Conservation (phyloP, 2,888 invertebrate genomes). For the Amphipoea lucens region DNA sequence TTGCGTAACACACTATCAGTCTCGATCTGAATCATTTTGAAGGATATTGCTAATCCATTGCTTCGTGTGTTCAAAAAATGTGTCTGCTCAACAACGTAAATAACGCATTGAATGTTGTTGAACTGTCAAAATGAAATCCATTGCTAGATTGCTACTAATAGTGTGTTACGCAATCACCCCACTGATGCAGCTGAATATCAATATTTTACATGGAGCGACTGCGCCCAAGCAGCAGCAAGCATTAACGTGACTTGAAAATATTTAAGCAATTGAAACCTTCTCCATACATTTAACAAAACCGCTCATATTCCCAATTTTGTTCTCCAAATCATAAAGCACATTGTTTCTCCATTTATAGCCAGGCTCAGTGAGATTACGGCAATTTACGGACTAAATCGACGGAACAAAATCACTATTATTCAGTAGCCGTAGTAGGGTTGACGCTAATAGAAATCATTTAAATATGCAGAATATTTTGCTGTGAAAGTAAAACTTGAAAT, state of each 20-base stretch:
- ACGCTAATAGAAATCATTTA: background rate
- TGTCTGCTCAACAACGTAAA: no score
- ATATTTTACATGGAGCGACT: no score
- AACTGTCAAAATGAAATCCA: no score
- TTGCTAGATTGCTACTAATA: no score
- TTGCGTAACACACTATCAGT: no score
- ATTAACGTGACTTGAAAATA: background rate
- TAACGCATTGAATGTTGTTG: no score
- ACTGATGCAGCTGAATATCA: no score
- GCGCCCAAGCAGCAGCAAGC: background rate
- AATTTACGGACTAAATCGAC: slow-evolving; percentile 67
- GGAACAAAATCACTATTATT: slow-evolving; percentile 69
- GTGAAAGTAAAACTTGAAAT: background rate
- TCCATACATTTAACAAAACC: slow-evolving; percentile 12
- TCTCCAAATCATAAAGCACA: slow-evolving; percentile 38
- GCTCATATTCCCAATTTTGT: slow-evolving; percentile 24
- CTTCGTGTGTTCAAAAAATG: no score
- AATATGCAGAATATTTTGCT: background rate
- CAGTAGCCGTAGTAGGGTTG: slow-evolving; percentile 50
- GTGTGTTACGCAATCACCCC: no score
- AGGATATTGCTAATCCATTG: no score
- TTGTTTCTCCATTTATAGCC: slow-evolving; percentile 58
- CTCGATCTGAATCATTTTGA: no score
- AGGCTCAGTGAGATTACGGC: slow-evolving; percentile 54
- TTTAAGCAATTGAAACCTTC: background rate